Base-by-base conservation (phyloP, 2,888 invertebrate genomes). In the Clistopyga incitator region DNA sequence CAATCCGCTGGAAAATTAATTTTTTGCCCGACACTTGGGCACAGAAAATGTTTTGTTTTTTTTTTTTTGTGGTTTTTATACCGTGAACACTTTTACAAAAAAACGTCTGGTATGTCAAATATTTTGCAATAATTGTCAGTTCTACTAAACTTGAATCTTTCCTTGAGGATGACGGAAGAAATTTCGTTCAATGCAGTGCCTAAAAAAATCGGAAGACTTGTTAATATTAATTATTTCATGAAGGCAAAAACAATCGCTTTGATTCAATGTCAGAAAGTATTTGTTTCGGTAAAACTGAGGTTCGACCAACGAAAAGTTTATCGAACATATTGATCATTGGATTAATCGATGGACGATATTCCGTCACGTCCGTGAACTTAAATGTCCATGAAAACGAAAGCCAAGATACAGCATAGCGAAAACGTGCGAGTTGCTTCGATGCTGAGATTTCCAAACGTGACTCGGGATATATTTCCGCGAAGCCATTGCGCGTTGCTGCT, bases 371-470 rank as follows among this genome's bases (percentile, higher is more conserved):
- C n/a, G 1, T 6, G 34, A 59, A 34, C 29, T 59, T 59, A 59
- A 59, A 34, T 59, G 8, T 34, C 29, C n/a, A 71, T 45, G 59
- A 70, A 67, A 77, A 84, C 65, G 65, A 72, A 77, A 67, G 45
- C 25, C 3, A 45, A 59, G 59, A 59, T 59, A 82, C 52, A 65
- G 50, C 42, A 78, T 71, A 77, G 75, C 34, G 77, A 72, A 59
- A 82, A 87, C 87, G 87, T 87, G 87, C 81, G 56, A 20, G 13
- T 23, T 15, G 81, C 59, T 25, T 23, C 75, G 72, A 45, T 67
- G 25, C 68, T 52, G 78, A 84, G 86, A 87, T 85, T 87, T 85
- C 42, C 15, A 23, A 71, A 67, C 79, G 67, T 68, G 67, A 67
- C 72, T 29, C 67, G 42, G 18, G 42, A 42, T 4, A 47, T 56